These are phyloP conservation scores for Thalassophryne amazonica DNA, from an alignment of 2,797 vertebrate species.

Conservation along the genomic window DNA sequence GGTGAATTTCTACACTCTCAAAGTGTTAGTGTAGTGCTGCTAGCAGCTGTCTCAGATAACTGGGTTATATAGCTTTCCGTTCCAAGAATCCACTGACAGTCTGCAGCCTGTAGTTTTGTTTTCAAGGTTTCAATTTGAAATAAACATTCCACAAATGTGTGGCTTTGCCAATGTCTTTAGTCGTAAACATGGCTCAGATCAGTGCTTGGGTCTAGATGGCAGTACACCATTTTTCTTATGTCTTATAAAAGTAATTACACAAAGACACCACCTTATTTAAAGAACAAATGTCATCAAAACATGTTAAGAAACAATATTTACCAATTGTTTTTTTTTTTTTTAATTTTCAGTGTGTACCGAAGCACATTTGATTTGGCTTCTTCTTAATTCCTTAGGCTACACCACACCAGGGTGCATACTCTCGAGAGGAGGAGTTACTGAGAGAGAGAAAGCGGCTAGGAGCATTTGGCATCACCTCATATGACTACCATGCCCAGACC, in stretches of 20 bases:
- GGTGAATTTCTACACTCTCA: constrained; percentile 58
- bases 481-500: constrained; percentile 91
- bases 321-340: no score
- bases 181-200: no score
- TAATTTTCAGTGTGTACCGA: no score
- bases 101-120: background rate
- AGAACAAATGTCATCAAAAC: no score
- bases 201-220: no score
- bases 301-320: no score
- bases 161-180: background rate
- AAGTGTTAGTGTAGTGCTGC: background rate
- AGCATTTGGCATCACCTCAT: constrained; percentile 95
- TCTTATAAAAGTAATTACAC: no score
- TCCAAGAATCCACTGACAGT: background rate
- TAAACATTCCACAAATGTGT: background rate
- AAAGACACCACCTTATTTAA: no score
- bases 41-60: background rate
- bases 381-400: constrained; percentile 81
- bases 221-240: no score
- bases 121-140: background rate
- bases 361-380: background rate
- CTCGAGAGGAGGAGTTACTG: constrained; percentile 92
- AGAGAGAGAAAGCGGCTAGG: constrained; percentile 94
- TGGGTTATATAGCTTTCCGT: background rate
- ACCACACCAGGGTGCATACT: constrained; percentile 93